A percentile compares a stretch with the other conserved stretches of the same genome.
These are phyloP conservation scores for Horisme vitalbata DNA, from an alignment of 2,888 invertebrate genomes.

Conservation along the genomic window DNA sequence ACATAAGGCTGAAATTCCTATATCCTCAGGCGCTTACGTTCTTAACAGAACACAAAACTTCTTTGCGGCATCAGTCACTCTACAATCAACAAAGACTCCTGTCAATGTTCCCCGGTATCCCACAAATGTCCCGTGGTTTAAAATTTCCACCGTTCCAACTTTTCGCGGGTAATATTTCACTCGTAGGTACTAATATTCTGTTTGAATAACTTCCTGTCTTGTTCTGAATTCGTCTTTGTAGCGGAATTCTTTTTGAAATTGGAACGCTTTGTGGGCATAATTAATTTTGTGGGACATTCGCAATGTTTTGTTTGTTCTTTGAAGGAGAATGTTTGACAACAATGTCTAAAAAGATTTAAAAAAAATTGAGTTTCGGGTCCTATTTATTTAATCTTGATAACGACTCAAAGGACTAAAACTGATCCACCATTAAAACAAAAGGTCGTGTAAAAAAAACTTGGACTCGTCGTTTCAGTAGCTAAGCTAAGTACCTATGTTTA, in stretches of 20 bases:
- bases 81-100: constrained; percentile 43
- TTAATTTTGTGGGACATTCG: constrained; percentile 56
- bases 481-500: too few relatives aligned
- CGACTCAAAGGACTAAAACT: too few relatives aligned
- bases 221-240: constrained; percentile 16
- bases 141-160: constrained; percentile 60
- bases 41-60: neutral
- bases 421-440: too few relatives aligned
- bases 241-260: constrained; percentile 58
- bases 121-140: constrained; percentile 68
- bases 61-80: constrained; percentile 16
- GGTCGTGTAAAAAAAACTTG: too few relatives aligned
- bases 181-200: constrained; percentile 45
- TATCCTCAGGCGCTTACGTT: neutral
- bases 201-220: constrained; percentile 47
- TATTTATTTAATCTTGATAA: too few relatives aligned
- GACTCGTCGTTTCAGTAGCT: too few relatives aligned
- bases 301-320: constrained; percentile 30
- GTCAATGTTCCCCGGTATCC: constrained; percentile 65
- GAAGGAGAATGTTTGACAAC: constrained; percentile 49
- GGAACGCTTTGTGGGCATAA: constrained; percentile 49
- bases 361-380: too few relatives aligned
- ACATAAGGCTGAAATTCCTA: too few relatives aligned
- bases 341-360: constrained; percentile 32
- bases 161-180: constrained; percentile 68